Evolutionary conservation across 2,888 invertebrate species (phyloP).

Genomic region (Sabatieria punctata): DNA sequence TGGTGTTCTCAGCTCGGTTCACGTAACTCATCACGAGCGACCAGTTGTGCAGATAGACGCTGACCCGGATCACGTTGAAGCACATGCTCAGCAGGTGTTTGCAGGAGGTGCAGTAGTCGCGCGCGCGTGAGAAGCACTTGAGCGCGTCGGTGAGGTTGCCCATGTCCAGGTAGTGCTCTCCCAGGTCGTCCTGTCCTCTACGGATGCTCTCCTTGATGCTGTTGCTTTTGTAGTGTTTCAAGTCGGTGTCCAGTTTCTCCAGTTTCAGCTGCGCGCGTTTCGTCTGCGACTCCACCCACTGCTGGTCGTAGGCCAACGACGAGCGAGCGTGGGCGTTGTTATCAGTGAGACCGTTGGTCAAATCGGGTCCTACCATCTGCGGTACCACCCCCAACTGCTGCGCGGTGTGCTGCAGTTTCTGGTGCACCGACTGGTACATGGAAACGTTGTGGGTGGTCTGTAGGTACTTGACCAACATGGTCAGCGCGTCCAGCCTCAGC

Average conservation of each 20-base stretch:
- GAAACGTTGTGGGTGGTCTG: slow-evolving; percentile 42
- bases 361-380: no score
- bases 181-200: slow-evolving; percentile 91
- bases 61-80: slow-evolving; percentile 73
- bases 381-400: slow-evolving; percentile 35
- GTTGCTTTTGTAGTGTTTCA: slow-evolving; percentile 79
- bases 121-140: slow-evolving; percentile 86
- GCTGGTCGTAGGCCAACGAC: slow-evolving; percentile 63
- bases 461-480: slow-evolving; percentile 81
- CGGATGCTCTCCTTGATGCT: slow-evolving; percentile 54
- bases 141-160: slow-evolving; percentile 90
- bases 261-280: slow-evolving; percentile 87
- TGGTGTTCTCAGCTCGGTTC: slow-evolving; percentile 82
- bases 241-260: slow-evolving; percentile 36
- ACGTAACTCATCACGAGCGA: slow-evolving; percentile 91
- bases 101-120: slow-evolving; percentile 96
- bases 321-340: slow-evolving; percentile 68
- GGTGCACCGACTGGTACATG: slow-evolving; percentile 33
- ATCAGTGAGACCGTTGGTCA: no score
- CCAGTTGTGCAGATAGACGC: slow-evolving; percentile 93
- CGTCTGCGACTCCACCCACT: slow-evolving; percentile 79
- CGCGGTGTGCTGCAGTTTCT: slow-evolving; percentile 71
- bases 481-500: slow-evolving; percentile 68
- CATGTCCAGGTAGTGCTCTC: slow-evolving; percentile 89
- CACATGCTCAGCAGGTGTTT: slow-evolving; percentile 98